These are phyloP conservation scores for Alviniconcha marisindica DNA, from an alignment of 1,140 invertebrate genomes.

Conservation along the genomic window DNA sequence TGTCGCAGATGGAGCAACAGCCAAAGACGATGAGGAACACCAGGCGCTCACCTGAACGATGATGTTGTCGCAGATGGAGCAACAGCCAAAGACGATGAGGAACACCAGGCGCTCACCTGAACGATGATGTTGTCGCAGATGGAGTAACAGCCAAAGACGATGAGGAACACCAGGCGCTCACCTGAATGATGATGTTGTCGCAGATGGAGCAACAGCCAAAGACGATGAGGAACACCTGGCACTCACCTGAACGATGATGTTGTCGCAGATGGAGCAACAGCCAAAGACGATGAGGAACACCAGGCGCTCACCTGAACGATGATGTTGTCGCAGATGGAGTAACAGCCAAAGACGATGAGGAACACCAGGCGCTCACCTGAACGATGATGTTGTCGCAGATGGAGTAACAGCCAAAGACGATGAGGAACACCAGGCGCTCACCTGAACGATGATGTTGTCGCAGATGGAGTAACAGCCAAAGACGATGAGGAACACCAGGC, in stretches of 20 bases:
- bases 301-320: conserved; percentile 51
- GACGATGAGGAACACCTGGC: conserved; percentile 80
- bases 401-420: conserved; percentile 68
- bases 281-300: conserved; percentile 71
- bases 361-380: conserved; percentile 64
- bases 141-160: conserved; percentile 68
- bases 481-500: not conserved
- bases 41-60: conserved; percentile 43
- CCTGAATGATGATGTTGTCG: conserved; percentile 80
- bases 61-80: conserved; percentile 86
- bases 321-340: conserved; percentile 68
- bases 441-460: conserved; percentile 80
- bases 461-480: conserved; percentile 85
- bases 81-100: conserved; percentile 79
- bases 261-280: conserved; percentile 67
- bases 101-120: conserved; percentile 64
- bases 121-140: conserved; percentile 68
- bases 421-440: conserved; percentile 79
- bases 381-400: conserved; percentile 68
- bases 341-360: conserved; percentile 66
- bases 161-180: conserved; percentile 79
- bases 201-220: conserved; percentile 88
- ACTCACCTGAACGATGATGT: conserved; percentile 59
- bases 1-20: conserved; percentile 67
- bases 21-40: conserved; percentile 71